Conservation (phyloP, 2,888 invertebrate species). For the Limnephilus lunatus region DNA sequence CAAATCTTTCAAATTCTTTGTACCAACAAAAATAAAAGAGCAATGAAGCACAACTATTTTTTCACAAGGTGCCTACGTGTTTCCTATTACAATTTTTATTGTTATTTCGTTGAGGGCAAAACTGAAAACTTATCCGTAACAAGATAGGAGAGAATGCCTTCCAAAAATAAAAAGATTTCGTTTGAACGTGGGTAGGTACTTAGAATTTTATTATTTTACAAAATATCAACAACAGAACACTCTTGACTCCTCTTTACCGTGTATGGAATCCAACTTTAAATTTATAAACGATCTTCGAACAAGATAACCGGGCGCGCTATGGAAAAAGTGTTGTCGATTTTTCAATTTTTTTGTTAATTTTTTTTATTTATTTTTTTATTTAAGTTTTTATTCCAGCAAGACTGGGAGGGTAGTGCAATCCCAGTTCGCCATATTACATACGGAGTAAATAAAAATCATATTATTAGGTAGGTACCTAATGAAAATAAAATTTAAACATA, state of each 20-base stretch:
- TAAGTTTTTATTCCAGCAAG: no score
- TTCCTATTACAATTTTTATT: neutral
- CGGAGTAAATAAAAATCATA: no score
- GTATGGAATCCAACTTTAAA: neutral
- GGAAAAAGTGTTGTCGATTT: neutral
- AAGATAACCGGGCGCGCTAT: neutral
- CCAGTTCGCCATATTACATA: no score
- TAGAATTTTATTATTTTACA: neutral
- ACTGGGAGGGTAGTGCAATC: no score
- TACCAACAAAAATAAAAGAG: neutral
- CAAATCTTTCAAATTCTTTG: neutral
- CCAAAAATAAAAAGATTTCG: neutral
- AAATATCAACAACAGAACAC: neutral
- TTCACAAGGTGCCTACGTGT: neutral
- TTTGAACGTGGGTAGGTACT: neutral
- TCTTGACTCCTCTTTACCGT: neutral
- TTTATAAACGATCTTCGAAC: neutral
- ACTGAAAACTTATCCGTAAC: neutral
- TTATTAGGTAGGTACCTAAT: no score
- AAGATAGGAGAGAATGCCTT: neutral
- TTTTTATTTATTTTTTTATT: no score
- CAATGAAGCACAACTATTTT: neutral
- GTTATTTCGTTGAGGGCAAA: neutral
- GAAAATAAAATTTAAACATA: no score
- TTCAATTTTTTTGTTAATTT: neutral